These are phyloP conservation scores for Phyllostomus hastatus DNA, from an alignment of 2,113 vertebrate genomes.

Conservation along the genomic window DNA sequence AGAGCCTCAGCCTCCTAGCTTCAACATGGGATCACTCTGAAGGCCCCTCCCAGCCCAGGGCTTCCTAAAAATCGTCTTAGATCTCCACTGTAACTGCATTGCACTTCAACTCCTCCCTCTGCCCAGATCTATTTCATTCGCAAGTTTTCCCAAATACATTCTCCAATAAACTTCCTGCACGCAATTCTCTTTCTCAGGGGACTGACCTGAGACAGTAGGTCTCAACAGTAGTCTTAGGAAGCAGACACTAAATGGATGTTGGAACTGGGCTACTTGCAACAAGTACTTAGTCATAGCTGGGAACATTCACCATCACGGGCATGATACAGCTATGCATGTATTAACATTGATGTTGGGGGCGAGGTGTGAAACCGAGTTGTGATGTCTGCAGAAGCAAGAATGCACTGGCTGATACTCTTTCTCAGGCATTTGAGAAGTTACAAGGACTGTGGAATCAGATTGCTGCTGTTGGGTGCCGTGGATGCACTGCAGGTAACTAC, in stretches of 20 bases:
- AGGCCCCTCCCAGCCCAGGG: background rate
- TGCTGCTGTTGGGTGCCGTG: background rate
- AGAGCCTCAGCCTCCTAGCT: background rate
- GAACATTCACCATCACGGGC: background rate
- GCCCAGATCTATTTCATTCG: background rate
- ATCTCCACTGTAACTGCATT: background rate
- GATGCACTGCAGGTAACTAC: background rate
- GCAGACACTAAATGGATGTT: background rate
- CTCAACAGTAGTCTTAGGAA: background rate
- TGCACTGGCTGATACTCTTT: background rate
- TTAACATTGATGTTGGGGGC: background rate
- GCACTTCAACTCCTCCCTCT: background rate
- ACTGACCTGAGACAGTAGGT: background rate
- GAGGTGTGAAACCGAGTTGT: background rate
- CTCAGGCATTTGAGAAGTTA: background rate
- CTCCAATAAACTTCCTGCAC: background rate
- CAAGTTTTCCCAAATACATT: too few species aligned
- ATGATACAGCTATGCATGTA: background rate
- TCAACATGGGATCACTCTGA: background rate
- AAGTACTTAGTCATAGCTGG: background rate
- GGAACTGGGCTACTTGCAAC: background rate
- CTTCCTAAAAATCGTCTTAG: background rate
- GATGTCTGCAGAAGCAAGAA: too few species aligned
- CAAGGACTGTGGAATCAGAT: background rate
- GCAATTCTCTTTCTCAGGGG: background rate